Base-by-base conservation (phyloP, 2,888 invertebrate species). In the Pristionchus japonicus region DNA sequence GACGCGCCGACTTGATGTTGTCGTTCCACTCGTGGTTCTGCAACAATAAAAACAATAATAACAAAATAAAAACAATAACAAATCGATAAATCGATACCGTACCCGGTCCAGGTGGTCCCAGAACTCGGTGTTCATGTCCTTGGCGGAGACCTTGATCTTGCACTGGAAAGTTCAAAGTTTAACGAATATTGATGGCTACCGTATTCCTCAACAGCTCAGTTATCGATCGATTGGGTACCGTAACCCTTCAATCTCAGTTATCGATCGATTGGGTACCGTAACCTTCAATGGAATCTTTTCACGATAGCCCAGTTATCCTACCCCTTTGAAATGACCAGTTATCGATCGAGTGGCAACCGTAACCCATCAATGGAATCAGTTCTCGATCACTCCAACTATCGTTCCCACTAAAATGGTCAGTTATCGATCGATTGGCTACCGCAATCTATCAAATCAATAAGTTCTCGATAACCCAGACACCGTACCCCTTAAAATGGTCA, bases 11-110 rank as follows among this genome's bases (percentile, higher is more conserved):
- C 37, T 49, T 49, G n/a, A 83, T 43, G 82, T 83, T 83, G 57
- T 83, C 82, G 82, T 83, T 83, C 52, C 49, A 83, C 82, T 83
- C 52, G 37, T 83, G 57, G 82, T 83, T 49, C 82, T 83, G 82
- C 13, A 83, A 83, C 17, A 3, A 37, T 70, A 20, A 37, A 70
- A 70, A 23, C 57, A 57, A 52, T 23, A 9, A 57, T 57, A 20
- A 57, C 17, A 57, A 3, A 3, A 6, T 9, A n/a, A 57, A 9
- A 57, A 23, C 57, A 57, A 52, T 6, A 20, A 23, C 23, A 13
- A 49, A 11, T 17, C 15, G 2, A 3, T 17, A 49, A 49, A 57
- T 17, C 15, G 37, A 6, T 52, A 82, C 34, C 49, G 0, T 52
- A 83, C 82, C 3, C 52, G 34, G 20, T 83, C 82, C 49, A 83